Evolutionary conservation across 2,888 invertebrate species (phyloP).

Genomic region (Rhagium mordax): DNA sequence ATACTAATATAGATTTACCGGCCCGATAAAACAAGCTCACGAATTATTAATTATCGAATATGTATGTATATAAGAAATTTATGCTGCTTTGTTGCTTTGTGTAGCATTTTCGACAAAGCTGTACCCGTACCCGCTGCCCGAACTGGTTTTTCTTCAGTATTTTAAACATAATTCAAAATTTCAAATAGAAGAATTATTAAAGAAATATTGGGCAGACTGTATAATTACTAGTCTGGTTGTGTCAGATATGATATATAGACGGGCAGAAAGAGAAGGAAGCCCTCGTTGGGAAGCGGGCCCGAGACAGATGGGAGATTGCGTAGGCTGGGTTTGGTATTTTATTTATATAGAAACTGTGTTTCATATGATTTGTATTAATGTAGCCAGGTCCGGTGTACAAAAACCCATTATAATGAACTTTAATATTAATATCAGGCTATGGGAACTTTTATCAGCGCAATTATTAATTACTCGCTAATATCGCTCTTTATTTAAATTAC

Average conservation of each 20-base stretch:
- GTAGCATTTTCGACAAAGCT: conserved; percentile 46
- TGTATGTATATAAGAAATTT: conserved; percentile 55
- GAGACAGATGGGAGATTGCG: conserved; percentile 51
- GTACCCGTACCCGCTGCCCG: conserved; percentile 45
- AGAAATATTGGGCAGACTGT: conserved; percentile 64
- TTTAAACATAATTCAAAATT: conserved; percentile 65
- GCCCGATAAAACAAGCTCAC: conserved; percentile 47
- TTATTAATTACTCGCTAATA: conserved; percentile 51
- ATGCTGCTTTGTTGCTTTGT: conserved; percentile 54
- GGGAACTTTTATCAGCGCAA: conserved; percentile 50
- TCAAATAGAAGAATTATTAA: conserved; percentile 66
- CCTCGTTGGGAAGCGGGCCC: conserved; percentile 26
- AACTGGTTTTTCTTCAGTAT: conserved; percentile 55
- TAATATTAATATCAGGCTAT: conserved; percentile 51
- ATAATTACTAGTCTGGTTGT: conserved; percentile 66
- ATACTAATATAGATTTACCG: conserved; percentile 49
- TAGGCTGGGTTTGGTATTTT: conserved; percentile 63
- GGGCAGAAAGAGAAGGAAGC: conserved; percentile 52
- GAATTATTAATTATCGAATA: conserved; percentile 59
- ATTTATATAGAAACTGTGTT: conserved; percentile 65
- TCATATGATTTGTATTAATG: conserved; percentile 63
- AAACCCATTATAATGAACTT: conserved; percentile 58
- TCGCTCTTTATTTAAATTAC: conserved; percentile 31
- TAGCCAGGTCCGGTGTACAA: conserved; percentile 53
- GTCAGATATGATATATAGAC: conserved; percentile 64